phyloP scores from a whole-genome alignment of 2,888 invertebrate species.

The Apodemia mormo region DNA sequence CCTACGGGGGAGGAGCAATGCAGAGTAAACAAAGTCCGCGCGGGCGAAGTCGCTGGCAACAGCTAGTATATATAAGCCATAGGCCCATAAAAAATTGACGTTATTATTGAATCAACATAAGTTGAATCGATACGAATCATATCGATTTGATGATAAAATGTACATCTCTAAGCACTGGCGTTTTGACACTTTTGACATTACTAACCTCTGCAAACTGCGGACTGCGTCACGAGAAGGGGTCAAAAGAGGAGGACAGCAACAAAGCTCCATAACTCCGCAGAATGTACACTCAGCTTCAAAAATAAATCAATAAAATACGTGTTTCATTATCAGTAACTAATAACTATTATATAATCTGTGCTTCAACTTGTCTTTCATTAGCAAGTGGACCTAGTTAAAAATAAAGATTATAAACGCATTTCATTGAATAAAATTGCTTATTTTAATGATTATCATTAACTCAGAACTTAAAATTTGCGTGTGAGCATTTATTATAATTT shows the following conservation, averaged over 20 bases:
- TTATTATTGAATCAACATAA: not conserved
- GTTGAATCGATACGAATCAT: not conserved
- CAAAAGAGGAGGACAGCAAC: not conserved
- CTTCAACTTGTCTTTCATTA: not conserved
- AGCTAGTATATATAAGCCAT: no score
- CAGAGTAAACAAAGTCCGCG: no score
- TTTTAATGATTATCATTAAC: no score
- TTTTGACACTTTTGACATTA: slow-evolving; percentile 3
- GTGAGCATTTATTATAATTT: no score
- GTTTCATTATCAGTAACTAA: not conserved
- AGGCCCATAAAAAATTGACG: no score
- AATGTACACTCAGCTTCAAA: slow-evolving; percentile 8
- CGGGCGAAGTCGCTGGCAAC: no score
- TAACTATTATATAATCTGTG: not conserved
- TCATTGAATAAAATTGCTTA: no score
- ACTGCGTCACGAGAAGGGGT: not conserved
- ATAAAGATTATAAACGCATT: no score
- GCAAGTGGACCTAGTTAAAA: no score
- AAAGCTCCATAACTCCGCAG: not conserved
- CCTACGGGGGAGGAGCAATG: no score
- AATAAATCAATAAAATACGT: not conserved
- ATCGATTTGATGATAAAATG: not conserved
- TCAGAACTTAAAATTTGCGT: no score
- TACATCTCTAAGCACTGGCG: not conserved
- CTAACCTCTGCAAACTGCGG: not conserved